Base-by-base conservation (phyloP, 2,797 vertebrate genomes). In the Neostethus bicornis region DNA sequence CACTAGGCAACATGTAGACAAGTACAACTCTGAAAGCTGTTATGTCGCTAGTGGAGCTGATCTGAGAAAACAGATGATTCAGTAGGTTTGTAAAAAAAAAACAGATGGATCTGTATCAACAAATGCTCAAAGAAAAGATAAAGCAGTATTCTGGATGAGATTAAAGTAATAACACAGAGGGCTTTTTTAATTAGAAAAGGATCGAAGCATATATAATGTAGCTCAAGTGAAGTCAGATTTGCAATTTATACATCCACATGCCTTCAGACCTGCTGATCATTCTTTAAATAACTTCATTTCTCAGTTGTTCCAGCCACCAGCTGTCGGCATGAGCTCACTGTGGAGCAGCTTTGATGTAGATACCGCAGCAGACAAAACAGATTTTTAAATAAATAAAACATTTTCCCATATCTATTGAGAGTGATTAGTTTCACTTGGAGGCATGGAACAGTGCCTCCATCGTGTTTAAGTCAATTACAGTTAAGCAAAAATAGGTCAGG, bases 181-280 rank as follows among this genome's bases (percentile, higher is more conserved):
- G 48, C 49, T 57, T 68, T 62, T 74, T 58, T 59, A 51, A 60
- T 55, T 77, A 37, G 25, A 73, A 76, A 7, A 44, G 17, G 31
- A 69, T 53, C 58, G 60, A 68, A 78, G 74, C 42, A 52, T 70
- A 66, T 60, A 75, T 67, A 43, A 73, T 80, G 73, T 81, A 80
- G 66, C 55, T 66, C 51, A 54, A 77, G 31, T 61, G 25, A 44
- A 78, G 7, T 59, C 61, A 9, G 35, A 34, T 52, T 68, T 56
- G 68, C 64, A 75, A 87, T 80, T 73, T 85, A 90, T 83, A 89
- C 86, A 79, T 84, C 75, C 79, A 59, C 64, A 82, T 68, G 65
- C 47, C 57, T 65, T 70, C 25, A 73, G 66, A 34, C 20, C 53
- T 54, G 64, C 48, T 31, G 14, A 48, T 77, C 77, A 81, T 77